A percentile compares a stretch with the other conserved stretches of the same genome.
phyloP scores from a whole-genome alignment of 2,888 invertebrate species.

The Gastracanthus pulcherrimus region DNA sequence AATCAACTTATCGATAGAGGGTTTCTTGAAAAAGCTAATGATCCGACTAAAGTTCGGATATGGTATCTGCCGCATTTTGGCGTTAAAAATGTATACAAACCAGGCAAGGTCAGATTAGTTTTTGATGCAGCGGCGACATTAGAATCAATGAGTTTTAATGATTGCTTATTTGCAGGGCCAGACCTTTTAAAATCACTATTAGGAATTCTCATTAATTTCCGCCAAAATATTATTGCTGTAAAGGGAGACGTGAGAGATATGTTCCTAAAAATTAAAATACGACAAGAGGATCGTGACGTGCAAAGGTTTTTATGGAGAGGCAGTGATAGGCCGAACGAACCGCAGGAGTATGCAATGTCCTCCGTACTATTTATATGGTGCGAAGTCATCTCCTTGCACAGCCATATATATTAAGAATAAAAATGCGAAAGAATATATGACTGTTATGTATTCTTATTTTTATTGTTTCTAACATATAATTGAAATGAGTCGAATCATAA shows the following conservation, averaged over 20 bases:
- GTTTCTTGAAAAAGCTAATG: neutral
- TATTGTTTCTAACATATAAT: too few species aligned
- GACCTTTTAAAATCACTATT: neutral
- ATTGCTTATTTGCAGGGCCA: neutral
- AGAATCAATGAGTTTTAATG: neutral
- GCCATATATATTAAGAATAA: slow-evolving; percentile 7
- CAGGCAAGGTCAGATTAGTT: neutral
- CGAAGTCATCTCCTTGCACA: neutral
- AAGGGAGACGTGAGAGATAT: neutral
- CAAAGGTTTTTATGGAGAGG: neutral
- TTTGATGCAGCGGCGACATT: neutral
- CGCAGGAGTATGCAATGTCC: neutral
- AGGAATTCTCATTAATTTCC: neutral
- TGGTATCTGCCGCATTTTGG: slow-evolving; percentile 12
- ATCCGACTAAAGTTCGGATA: neutral
- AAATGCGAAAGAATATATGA: neutral
- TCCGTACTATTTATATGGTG: neutral
- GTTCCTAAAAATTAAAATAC: neutral
- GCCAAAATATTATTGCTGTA: neutral
- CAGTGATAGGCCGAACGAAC: neutral
- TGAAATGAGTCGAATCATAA: too few species aligned
- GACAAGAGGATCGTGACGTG: neutral
- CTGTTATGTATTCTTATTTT: too few species aligned
- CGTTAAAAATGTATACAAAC: neutral
- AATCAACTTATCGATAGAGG: neutral